phyloP scores from a whole-genome alignment of 1,140 invertebrate genomes.

The Tetragnatha versicolor region DNA sequence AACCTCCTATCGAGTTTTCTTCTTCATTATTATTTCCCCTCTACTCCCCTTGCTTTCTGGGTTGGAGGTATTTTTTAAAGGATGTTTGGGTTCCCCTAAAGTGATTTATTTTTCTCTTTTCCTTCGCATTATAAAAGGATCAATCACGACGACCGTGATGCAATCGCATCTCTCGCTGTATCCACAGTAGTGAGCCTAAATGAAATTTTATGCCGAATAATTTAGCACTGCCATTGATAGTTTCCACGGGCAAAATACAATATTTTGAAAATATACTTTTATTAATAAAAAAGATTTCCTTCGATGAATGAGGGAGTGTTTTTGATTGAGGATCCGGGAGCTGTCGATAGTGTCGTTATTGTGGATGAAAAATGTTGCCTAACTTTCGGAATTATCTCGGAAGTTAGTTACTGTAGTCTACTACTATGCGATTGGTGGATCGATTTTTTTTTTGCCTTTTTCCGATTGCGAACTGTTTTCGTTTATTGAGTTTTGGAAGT shows the following conservation, averaged over 20 bases:
- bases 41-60: background rate
- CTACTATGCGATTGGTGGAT: too few relatives aligned
- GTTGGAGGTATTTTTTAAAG: constrained; percentile 44
- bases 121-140: constrained; percentile 42
- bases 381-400: background rate
- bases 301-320: too few relatives aligned
- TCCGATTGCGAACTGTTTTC: too few relatives aligned
- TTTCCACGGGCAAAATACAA: too few relatives aligned
- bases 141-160: too few relatives aligned
- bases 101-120: constrained; percentile 36
- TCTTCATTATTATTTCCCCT: too few relatives aligned
- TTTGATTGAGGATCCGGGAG: constrained; percentile 1
- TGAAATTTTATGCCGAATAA: constrained; percentile 37
- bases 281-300: too few relatives aligned
- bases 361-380: constrained; percentile 19
- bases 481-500: too few relatives aligned
- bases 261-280: too few relatives aligned
- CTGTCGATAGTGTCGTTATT: constrained; percentile 28
- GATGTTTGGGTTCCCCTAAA: constrained; percentile 32
- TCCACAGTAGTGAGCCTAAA: background rate
- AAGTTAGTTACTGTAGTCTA: too few relatives aligned
- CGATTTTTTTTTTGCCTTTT: too few relatives aligned
- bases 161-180: too few relatives aligned
- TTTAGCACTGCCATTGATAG: constrained; percentile 21
- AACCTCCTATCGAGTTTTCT: background rate